Base-by-base conservation (phyloP, 30 jellyfish, hydroid and myxozoan genomes). In the Turritopsis dohrnii region DNA sequence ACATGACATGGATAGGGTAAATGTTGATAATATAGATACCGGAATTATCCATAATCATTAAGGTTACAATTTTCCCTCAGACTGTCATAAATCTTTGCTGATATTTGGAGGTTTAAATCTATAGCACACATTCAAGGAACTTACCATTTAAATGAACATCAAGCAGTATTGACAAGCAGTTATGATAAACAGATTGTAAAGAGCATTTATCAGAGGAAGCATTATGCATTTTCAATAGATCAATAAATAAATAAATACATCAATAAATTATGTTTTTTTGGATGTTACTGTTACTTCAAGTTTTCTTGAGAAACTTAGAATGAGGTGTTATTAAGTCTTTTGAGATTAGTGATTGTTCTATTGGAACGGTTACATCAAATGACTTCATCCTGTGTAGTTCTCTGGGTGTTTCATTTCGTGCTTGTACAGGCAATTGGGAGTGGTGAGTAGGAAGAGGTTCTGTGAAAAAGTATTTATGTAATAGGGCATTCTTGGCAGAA, bases 361-460 rank as follows among this genome's bases (percentile, higher is more conserved):
- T 83, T 0, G 96, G 98, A 77, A 74, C 27, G 81, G 96, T 90
- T 52, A 93, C 96, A 82, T 93, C 98, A 86, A 88, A 93, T 1
- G 79, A 83, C 53, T 85, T 88, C 29, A 86, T 74, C 71, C 74
- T 29, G 7, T 24, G 21, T 52, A 83, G 79, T 60, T 81, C 82
- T 27, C 86, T 79, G 7, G 89, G 66, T 52, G 80, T 91, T 16
- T 83, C 96, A 65, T 86, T 96, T 71, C 84, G 76, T 17, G 72
- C 87, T 1, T 96, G 97, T 24, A 93, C 84, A 0, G 96, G 96
- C 65, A 93, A 71, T 74, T 88, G 96, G 8, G 96, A 93, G 66
- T 88, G 96, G 81, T 89, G 98, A 1, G 96, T 96, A 0, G 98
- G 97, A 20, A 93, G 53, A 18, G 98, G 98, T 71, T 84, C 91